A percentile compares a stretch with the other conserved stretches of the same genome.
Conservation (phyloP, 2,113 vertebrate species). For the Thoracochromis brauschi region DNA sequence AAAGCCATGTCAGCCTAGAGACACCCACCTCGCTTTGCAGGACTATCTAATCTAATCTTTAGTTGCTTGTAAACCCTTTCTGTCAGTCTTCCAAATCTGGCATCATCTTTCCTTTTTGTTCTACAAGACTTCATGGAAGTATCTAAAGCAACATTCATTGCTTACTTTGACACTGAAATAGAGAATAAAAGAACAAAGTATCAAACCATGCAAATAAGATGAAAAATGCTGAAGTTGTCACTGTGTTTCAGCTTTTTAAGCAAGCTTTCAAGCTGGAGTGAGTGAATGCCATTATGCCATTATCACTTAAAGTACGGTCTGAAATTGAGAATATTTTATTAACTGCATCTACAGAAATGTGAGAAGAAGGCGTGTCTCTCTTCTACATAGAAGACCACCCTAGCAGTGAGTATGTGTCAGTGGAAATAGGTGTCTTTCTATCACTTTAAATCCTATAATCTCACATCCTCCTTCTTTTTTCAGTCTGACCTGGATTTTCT, state of each 20-base stretch:
- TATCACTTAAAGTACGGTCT: background rate
- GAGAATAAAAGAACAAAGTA: background rate
- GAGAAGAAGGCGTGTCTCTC: background rate
- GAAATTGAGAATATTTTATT: background rate
- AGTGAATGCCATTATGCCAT: background rate
- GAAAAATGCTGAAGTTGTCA: background rate
- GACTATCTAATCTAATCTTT: slow-evolving; percentile 22
- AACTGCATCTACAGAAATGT: background rate
- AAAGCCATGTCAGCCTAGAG: slow-evolving; percentile 11
- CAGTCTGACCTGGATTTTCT: slow-evolving; percentile 49
- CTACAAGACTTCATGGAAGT: slow-evolving; percentile 20
- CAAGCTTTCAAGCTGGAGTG: background rate
- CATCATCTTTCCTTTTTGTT: background rate
- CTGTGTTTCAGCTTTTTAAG: background rate
- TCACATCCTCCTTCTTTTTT: slow-evolving; percentile 18
- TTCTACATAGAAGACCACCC: background rate
- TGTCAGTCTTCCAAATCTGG: background rate
- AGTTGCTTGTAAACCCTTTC: background rate
- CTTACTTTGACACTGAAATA: background rate
- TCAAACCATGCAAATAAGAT: background rate
- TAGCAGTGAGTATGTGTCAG: background rate
- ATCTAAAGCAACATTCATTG: slow-evolving; percentile 34
- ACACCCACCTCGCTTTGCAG: slow-evolving; percentile 8
- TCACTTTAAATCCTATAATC: slow-evolving; percentile 24
- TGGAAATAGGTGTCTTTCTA: background rate